phyloP scores from a whole-genome alignment of 92 coral and sea anemone species.

The Plumapathes pennacea region DNA sequence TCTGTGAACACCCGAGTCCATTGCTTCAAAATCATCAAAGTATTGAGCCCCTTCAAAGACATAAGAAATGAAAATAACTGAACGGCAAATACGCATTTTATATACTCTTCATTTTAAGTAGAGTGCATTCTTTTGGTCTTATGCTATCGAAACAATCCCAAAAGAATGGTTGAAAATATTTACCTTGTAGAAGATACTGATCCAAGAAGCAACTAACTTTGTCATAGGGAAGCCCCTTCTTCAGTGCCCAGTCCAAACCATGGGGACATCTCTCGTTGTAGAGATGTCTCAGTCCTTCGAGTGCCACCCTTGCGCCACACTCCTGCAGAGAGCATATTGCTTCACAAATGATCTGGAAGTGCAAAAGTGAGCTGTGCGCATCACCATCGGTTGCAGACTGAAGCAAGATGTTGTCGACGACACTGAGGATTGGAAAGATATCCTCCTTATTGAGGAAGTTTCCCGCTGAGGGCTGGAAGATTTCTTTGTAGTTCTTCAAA shows the following conservation, averaged over 20 bases:
- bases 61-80: background rate
- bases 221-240: constrained; percentile 66
- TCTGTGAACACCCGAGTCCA: constrained; percentile 68
- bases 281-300: constrained; percentile 63
- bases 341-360: constrained; percentile 79
- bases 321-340: constrained; percentile 84
- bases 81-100: background rate
- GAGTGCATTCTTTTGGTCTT: too few species aligned
- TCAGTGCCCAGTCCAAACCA: constrained; percentile 89
- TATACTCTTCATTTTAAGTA: too few species aligned
- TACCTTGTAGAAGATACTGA: constrained; percentile 43
- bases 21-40: constrained; percentile 2
- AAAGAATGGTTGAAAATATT: background rate
- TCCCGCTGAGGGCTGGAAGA: constrained; percentile 84
- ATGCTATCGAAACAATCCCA: background rate
- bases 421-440: constrained; percentile 68
- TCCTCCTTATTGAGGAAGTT: constrained; percentile 70
- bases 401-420: constrained; percentile 62
- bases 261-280: constrained; percentile 52
- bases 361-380: constrained; percentile 73
- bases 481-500: constrained; percentile 90
- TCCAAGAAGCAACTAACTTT: constrained; percentile 51
- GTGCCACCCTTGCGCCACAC: constrained; percentile 78
- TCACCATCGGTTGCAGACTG: constrained; percentile 49
- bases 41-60: background rate